A percentile compares a stretch with the other conserved stretches of the same genome.
These are phyloP conservation scores for Spea multiplicata DNA, from an alignment of 2,113 vertebrate genomes.

Conservation along the genomic window DNA sequence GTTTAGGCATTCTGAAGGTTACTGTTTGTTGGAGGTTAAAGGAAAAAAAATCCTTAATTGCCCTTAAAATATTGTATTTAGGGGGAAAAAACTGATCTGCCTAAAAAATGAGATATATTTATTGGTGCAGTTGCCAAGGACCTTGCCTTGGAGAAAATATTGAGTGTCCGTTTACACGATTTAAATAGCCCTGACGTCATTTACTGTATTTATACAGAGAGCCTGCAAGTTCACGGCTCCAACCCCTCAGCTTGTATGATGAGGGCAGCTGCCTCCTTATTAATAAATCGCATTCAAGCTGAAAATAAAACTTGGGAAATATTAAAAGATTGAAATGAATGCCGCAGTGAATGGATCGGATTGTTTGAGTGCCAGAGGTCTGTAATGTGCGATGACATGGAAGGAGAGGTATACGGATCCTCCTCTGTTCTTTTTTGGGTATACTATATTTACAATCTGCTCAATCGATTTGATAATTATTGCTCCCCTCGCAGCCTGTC, in stretches of 20 bases:
- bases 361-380: background rate
- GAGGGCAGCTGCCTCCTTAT: background rate
- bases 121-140: too few relatives aligned
- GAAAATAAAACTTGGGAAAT: background rate
- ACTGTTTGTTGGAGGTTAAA: too few relatives aligned
- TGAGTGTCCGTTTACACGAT: too few relatives aligned
- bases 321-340: background rate
- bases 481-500: background rate
- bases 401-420: background rate
- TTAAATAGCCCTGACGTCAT: too few relatives aligned
- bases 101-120: too few relatives aligned
- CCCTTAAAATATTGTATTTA: too few relatives aligned
- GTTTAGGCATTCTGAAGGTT: too few relatives aligned
- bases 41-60: too few relatives aligned
- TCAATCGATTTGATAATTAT: constrained; percentile 1
- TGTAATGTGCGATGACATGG: background rate
- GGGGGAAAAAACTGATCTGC: too few relatives aligned
- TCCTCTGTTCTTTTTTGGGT: background rate
- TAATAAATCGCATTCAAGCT: background rate
- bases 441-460: background rate
- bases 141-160: too few relatives aligned
- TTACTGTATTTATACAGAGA: too few relatives aligned
- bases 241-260: background rate
- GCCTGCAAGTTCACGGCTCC: background rate
- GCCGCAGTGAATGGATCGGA: background rate